Conservation (phyloP, 2,113 vertebrate genomes). For the Colaptes auratus region DNA sequence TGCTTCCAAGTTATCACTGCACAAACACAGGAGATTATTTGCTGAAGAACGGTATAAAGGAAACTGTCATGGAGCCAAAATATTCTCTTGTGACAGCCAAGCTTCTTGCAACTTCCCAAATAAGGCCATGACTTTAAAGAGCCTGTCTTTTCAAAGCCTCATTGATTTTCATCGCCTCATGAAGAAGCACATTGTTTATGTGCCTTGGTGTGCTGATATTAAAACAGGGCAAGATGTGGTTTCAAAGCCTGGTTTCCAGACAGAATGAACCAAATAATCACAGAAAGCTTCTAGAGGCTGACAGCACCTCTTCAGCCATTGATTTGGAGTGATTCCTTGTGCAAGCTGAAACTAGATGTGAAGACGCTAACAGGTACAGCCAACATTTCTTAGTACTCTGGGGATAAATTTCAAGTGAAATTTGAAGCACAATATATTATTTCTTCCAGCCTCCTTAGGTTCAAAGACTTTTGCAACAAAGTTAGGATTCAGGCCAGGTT, state of each 20-base stretch:
- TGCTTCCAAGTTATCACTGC: background rate
- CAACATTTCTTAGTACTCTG: background rate
- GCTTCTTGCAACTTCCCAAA: conserved; percentile 61
- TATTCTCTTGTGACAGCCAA: conserved; percentile 52
- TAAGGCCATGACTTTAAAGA: conserved; percentile 60
- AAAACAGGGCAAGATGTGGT: background rate
- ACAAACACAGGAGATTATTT: conserved; percentile 18
- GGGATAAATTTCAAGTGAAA: background rate
- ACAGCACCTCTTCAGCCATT: background rate
- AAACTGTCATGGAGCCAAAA: conserved; percentile 54
- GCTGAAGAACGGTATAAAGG: conserved; percentile 9
- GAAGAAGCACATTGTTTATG: conserved; percentile 53
- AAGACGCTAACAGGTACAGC: background rate
- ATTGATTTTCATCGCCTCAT: conserved; percentile 40
- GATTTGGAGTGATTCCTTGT: background rate
- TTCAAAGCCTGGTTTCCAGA: conserved; percentile 5
- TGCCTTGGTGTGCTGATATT: conserved; percentile 23
- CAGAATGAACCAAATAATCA: background rate
- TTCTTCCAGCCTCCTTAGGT: background rate
- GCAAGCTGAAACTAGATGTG: background rate
- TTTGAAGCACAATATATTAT: background rate
- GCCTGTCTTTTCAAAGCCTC: conserved; percentile 50
- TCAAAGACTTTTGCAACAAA: background rate
- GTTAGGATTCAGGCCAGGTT: background rate
- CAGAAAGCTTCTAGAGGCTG: background rate